Percentiles rank a stretch among this genome's conserved stretches.
These are phyloP conservation scores for Pelmatolapia mariae DNA, from an alignment of 2,113 vertebrate species.

Conservation along the genomic window DNA sequence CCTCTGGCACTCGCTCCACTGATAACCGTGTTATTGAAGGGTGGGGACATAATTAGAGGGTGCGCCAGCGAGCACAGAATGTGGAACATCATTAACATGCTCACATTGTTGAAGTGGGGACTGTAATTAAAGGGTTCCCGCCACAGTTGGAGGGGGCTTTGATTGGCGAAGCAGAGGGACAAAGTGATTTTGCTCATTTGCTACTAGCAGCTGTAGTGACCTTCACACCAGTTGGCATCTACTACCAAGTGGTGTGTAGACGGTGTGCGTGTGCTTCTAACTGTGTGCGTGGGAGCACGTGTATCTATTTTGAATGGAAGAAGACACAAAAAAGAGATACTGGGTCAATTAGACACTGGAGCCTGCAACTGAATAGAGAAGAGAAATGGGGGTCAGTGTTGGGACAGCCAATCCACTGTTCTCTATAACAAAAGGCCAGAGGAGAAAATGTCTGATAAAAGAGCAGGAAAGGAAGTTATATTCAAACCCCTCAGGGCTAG, in stretches of 20 bases:
- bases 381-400: not conserved
- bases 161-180: slow-evolving; percentile 41
- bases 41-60: slow-evolving; percentile 55
- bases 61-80: slow-evolving; percentile 44
- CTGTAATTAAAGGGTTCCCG: slow-evolving; percentile 64
- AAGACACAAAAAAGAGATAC: not conserved
- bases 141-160: slow-evolving; percentile 33
- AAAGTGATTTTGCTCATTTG: slow-evolving; percentile 46
- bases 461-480: not conserved
- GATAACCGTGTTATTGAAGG: slow-evolving; percentile 64
- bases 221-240: slow-evolving; percentile 38
- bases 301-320: not conserved
- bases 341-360: slow-evolving; percentile 12
- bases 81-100: slow-evolving; percentile 67
- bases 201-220: slow-evolving; percentile 38
- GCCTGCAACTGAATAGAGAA: not conserved
- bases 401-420: slow-evolving; percentile 14
- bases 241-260: not conserved
- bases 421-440: slow-evolving; percentile 38
- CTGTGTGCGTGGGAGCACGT: not conserved
- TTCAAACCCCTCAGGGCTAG: not conserved
- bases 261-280: not conserved
- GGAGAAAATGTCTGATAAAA: slow-evolving; percentile 23
- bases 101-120: slow-evolving; percentile 60
- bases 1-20: slow-evolving; percentile 22